A percentile compares a stretch with the other conserved stretches of the same genome.
phyloP scores from a whole-genome alignment of 2,888 invertebrate genomes.

The Ochropacha duplaris region DNA sequence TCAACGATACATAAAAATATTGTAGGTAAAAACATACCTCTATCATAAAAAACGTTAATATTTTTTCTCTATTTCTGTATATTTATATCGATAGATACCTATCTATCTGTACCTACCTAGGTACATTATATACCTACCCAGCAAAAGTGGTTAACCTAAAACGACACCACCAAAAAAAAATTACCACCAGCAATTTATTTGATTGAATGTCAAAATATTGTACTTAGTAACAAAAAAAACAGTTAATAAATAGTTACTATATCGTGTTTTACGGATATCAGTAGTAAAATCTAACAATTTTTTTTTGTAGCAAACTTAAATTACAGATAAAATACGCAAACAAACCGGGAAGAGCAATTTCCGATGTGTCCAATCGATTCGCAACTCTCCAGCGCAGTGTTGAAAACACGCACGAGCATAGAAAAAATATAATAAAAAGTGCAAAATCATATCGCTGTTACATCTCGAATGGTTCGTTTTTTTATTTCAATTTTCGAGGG shows the following conservation, averaged over 20 bases:
- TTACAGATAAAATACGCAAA: conserved; percentile 15
- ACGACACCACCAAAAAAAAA: too few species aligned
- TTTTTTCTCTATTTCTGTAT: too few species aligned
- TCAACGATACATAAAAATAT: too few species aligned
- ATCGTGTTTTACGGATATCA: neutral
- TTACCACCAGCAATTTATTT: too few species aligned
- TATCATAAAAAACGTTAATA: too few species aligned
- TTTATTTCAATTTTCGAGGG: conserved; percentile 81
- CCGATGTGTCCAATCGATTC: conserved; percentile 54
- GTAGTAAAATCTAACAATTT: neutral
- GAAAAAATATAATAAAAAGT: conserved; percentile 64
- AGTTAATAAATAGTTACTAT: too few species aligned
- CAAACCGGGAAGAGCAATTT: conserved; percentile 29
- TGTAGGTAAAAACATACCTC: too few species aligned
- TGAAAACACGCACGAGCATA: conserved; percentile 67
- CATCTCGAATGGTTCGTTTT: conserved; percentile 76
- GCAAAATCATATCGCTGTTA: conserved; percentile 82
- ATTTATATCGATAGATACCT: too few species aligned
- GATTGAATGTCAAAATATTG: too few species aligned
- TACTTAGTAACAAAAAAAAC: neutral
- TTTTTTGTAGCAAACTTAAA: neutral
- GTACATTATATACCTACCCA: too few species aligned
- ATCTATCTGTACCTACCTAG: too few species aligned
- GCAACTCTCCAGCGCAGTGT: conserved; percentile 59
- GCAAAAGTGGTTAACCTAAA: too few species aligned